A percentile compares a stretch with the other conserved stretches of the same genome.
These are phyloP conservation scores for Allobates femoralis DNA, from an alignment of 2,797 vertebrate species.

Conservation along the genomic window DNA sequence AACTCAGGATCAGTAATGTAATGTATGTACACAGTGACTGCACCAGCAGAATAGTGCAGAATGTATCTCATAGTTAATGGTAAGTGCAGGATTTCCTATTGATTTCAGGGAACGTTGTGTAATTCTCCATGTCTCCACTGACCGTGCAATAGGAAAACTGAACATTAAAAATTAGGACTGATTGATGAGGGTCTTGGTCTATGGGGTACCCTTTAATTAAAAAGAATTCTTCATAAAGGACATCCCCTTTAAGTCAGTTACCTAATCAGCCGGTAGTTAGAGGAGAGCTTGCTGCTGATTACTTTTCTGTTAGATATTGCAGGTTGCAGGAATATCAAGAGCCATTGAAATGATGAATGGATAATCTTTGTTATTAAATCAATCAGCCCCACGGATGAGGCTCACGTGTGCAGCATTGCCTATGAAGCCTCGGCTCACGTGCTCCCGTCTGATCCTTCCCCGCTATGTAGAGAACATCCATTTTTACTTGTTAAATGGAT, in stretches of 20 bases:
- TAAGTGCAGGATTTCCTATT: too few species aligned
- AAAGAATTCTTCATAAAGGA: too few species aligned
- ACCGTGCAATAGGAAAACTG: too few species aligned
- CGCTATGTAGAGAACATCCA: not conserved
- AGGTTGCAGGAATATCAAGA: constrained; percentile 38
- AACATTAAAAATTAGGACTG: too few species aligned
- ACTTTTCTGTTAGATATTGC: constrained; percentile 21
- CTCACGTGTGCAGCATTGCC: constrained; percentile 1
- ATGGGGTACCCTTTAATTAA: too few species aligned
- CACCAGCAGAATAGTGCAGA: too few species aligned
- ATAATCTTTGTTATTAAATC: constrained; percentile 45
- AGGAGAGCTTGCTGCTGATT: not conserved
- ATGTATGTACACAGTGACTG: too few species aligned
- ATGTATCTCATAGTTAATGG: too few species aligned
- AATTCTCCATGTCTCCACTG: too few species aligned
- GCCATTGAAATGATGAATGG: constrained; percentile 47
- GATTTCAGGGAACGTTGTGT: too few species aligned
- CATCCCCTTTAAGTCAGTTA: not conserved
- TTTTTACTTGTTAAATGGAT: constrained; percentile 56
- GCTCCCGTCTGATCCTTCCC: constrained; percentile 21
- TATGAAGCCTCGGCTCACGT: not conserved
- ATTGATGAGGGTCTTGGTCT: too few species aligned
- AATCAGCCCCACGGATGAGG: constrained; percentile 6
- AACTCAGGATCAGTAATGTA: too few species aligned
- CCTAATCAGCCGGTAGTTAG: not conserved